phyloP scores from a whole-genome alignment of 2,888 invertebrate genomes.

The Drosophila rellima region DNA sequence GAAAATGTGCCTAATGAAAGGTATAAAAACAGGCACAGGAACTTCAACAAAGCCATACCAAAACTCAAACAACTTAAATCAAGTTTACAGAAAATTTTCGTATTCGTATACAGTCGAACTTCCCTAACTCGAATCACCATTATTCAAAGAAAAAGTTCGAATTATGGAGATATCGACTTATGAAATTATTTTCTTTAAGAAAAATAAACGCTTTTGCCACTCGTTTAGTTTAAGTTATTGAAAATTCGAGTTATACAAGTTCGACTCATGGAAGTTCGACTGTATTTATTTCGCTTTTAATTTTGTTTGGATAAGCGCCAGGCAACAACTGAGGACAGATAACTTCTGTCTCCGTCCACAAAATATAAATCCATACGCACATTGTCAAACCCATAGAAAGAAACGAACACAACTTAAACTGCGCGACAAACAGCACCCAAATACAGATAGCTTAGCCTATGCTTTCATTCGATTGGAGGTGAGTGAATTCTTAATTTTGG shows the following conservation, averaged over 20 bases:
- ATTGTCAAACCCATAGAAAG: not conserved
- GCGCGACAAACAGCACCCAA: not conserved
- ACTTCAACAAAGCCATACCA: not conserved
- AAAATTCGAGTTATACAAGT: too few relatives aligned
- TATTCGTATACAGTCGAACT: too few relatives aligned
- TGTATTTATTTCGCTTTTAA: conserved; percentile 1
- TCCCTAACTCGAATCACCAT: too few relatives aligned
- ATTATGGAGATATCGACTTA: too few relatives aligned
- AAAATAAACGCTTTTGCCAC: too few relatives aligned
- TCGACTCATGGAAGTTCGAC: too few relatives aligned
- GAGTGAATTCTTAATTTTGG: conserved; percentile 53
- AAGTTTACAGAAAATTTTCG: not conserved
- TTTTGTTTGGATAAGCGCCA: not conserved
- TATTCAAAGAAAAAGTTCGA: too few relatives aligned
- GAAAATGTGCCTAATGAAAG: not conserved
- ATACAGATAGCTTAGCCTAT: not conserved
- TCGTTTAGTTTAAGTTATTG: too few relatives aligned
- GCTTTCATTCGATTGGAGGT: conserved; percentile 55
- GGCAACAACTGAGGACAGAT: not conserved
- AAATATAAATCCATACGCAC: not conserved
- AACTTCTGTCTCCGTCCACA: not conserved
- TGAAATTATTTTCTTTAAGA: too few relatives aligned
- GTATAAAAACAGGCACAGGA: not conserved
- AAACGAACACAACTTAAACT: not conserved
- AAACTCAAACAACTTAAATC: not conserved